Evolutionary conservation across 1,140 invertebrate species (phyloP), one percentile per base, ranked within the genome.

Genomic region (Euura lappo): DNA sequence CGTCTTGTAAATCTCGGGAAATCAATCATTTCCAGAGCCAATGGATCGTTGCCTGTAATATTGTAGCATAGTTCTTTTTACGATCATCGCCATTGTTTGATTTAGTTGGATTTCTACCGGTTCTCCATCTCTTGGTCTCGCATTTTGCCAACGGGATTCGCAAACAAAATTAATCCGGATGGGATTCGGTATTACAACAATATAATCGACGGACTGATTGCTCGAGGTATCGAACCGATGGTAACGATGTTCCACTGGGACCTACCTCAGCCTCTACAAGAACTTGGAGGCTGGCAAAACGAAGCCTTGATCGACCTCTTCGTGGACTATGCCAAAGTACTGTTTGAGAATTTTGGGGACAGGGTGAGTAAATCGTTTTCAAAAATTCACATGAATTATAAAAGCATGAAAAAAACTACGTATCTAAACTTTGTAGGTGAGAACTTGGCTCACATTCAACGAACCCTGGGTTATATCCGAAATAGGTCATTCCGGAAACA

Each of bases 211-310:
- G 90, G 88, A 71, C 83, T 93, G 11, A 67, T 90, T 6, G 83
- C 82, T 47, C 88, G 84, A 11, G 87, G 88, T 45, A 90, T 92
- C 65, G 86, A 85, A 65, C 90, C 91, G 3, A 81, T 90, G 71
- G 89, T 91, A 10, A 90, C 90, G 3, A 83, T 92, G 65, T 90
- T 88, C 77, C 90, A 91, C 76, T 91, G 89, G 87, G 91, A 92
- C 80, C 79, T 90, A 71, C 91, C 91, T 0, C 87, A 89, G 71
- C 64, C 84, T 3, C 78, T 92, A 2, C 60, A 79, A 71, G 71
- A 74, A 13, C 43, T 79, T 4, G 79, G 78, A 43, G 81, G 80
- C 11, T 82, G 77, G 76, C 74, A 78, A 11, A 81, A 79, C 74
- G 51, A 60, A 43, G 13, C 72, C 1, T 75, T 81, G 44, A 65